These are phyloP conservation scores for Microvelia longipes DNA, from an alignment of 1,140 invertebrate species.

Conservation along the genomic window DNA sequence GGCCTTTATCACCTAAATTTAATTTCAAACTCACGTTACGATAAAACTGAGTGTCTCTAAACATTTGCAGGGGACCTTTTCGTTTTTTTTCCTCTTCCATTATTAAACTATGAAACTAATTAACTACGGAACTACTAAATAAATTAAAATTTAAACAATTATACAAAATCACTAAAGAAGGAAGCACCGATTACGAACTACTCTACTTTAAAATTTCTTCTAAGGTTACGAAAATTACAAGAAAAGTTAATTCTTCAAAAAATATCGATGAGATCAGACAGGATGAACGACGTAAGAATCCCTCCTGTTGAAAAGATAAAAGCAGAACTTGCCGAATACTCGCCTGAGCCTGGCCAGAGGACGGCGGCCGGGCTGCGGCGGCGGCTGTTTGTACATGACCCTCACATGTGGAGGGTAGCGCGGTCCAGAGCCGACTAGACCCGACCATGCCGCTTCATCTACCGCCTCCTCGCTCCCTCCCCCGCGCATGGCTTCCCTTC, in stretches of 20 bases:
- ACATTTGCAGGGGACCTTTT: constrained; percentile 31
- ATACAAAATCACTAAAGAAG: not conserved
- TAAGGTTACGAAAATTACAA: not conserved
- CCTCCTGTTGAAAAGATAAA: constrained; percentile 23
- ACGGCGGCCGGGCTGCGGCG: constrained; percentile 6
- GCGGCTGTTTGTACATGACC: constrained; percentile 12
- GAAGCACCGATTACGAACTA: not conserved
- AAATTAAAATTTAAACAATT: not conserved
- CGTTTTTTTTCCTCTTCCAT: constrained; percentile 28
- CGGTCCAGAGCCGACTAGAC: not conserved
- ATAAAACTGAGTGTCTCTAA: constrained; percentile 30
- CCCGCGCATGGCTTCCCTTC: not conserved
- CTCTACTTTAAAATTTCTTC: not conserved
- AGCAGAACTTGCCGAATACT: constrained; percentile 11
- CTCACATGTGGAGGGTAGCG: not conserved
- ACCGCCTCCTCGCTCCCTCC: constrained; percentile 1
- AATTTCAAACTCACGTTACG: constrained; percentile 31
- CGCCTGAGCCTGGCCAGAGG: constrained; percentile 7
- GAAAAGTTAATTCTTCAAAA: not conserved
- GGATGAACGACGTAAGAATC: constrained; percentile 25
- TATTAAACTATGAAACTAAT: not conserved
- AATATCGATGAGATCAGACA: constrained; percentile 22
- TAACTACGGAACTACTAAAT: not conserved
- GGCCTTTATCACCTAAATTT: constrained; percentile 19
- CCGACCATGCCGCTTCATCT: constrained; percentile 2